phyloP scores from a whole-genome alignment of 2,888 invertebrate genomes.

The Pecten maximus region DNA sequence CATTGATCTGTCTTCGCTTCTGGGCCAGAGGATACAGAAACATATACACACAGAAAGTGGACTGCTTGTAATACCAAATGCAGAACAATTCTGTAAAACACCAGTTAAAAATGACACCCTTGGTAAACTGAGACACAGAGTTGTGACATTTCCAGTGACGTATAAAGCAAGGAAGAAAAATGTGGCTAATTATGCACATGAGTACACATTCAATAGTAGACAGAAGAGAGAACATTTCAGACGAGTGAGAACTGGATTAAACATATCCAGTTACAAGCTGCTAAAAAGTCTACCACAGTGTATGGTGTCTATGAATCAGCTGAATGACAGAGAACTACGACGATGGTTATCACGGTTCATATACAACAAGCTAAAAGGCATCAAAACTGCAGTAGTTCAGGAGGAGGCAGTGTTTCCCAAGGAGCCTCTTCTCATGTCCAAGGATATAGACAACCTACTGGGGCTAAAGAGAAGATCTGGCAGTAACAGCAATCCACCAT shows the following conservation, averaged over 20 bases:
- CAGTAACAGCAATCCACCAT: slow-evolving; percentile 41
- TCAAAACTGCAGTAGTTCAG: neutral
- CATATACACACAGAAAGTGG: slow-evolving; percentile 71
- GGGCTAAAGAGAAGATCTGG: slow-evolving; percentile 68
- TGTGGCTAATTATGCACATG: slow-evolving; percentile 64
- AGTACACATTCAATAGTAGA: slow-evolving; percentile 70
- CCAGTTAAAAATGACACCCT: slow-evolving; percentile 73
- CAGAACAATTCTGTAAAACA: slow-evolving; percentile 73
- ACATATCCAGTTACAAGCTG: slow-evolving; percentile 62
- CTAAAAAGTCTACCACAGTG: slow-evolving; percentile 57
- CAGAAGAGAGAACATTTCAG: slow-evolving; percentile 68
- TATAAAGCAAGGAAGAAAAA: slow-evolving; percentile 67
- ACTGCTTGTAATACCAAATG: slow-evolving; percentile 66
- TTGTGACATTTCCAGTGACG: slow-evolving; percentile 66
- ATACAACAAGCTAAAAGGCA: slow-evolving; percentile 54
- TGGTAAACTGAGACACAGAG: slow-evolving; percentile 71
- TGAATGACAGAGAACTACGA: slow-evolving; percentile 64
- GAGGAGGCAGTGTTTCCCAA: slow-evolving; percentile 66
- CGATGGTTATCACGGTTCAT: slow-evolving; percentile 62
- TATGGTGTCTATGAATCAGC: slow-evolving; percentile 62
- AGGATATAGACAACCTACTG: slow-evolving; percentile 70
- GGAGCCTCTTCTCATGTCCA: slow-evolving; percentile 67
- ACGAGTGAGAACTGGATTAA: slow-evolving; percentile 68
- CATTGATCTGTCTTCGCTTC: slow-evolving; percentile 73
- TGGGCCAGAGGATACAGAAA: slow-evolving; percentile 75